Evolutionary conservation across 1,140 invertebrate genomes (phyloP).

Genomic region (Pseudomyrmex gracilis): DNA sequence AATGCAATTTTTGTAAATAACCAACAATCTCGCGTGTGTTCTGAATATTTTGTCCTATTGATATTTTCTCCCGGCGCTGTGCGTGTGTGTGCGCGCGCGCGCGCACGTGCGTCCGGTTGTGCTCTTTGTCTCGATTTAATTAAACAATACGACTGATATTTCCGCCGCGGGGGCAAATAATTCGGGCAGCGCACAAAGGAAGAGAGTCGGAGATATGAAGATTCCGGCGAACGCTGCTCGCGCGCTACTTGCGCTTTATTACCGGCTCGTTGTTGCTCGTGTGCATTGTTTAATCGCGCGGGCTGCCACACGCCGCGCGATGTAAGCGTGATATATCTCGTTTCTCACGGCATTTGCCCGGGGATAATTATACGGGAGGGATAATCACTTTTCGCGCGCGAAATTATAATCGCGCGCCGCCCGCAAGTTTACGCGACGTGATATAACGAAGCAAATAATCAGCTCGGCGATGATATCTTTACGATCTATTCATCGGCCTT

Average conservation of each 20-base stretch:
- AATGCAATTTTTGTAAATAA: slow-evolving; percentile 8
- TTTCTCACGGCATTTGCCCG: slow-evolving; percentile 43
- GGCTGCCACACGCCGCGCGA: slow-evolving; percentile 23
- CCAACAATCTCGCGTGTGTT: background rate
- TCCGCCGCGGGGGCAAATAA: slow-evolving; percentile 8
- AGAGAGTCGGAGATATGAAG: background rate
- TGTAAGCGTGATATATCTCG: slow-evolving; percentile 46
- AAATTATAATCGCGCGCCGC: slow-evolving; percentile 55
- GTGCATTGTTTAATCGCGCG: slow-evolving; percentile 57
- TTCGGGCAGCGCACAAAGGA: background rate
- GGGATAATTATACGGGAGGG: slow-evolving; percentile 53
- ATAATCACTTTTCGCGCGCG: slow-evolving; percentile 62
- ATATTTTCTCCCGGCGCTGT: slow-evolving; percentile 14
- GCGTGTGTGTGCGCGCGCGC: too few relatives aligned
- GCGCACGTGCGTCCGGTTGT: background rate
- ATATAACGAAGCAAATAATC: slow-evolving; percentile 53
- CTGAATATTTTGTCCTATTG: background rate
- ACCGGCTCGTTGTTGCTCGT: background rate
- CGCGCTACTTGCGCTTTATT: slow-evolving; percentile 25
- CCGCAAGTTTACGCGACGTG: slow-evolving; percentile 19
- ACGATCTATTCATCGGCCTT: slow-evolving; percentile 44
- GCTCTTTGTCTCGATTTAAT: slow-evolving; percentile 16
- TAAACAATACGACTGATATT: slow-evolving; percentile 32
- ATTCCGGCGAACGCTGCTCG: background rate
- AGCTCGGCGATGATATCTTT: slow-evolving; percentile 17